Conservation (phyloP, 2,888 invertebrate species). For the Azorinus chamasolen region DNA sequence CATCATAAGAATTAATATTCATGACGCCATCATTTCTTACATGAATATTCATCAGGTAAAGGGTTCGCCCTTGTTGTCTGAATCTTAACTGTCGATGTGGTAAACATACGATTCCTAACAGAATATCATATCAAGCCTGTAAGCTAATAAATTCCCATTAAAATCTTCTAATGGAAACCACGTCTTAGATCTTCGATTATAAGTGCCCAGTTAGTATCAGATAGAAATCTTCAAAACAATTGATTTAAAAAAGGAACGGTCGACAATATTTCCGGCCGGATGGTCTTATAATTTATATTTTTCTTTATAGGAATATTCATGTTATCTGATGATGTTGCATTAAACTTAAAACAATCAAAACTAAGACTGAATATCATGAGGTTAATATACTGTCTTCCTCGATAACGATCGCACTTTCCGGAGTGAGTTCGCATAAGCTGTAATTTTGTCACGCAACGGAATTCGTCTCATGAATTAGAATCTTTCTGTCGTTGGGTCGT, state of each 20-base stretch:
- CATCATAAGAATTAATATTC: too few species aligned
- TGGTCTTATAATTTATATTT: constrained; percentile 43
- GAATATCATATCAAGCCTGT: constrained; percentile 28
- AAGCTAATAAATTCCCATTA: constrained; percentile 53
- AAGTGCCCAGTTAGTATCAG: constrained; percentile 16
- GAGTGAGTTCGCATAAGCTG: not conserved
- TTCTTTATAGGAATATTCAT: constrained; percentile 36
- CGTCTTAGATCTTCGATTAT: constrained; percentile 20
- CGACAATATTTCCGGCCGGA: constrained; percentile 31
- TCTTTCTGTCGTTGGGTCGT: too few species aligned
- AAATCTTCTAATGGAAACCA: constrained; percentile 46
- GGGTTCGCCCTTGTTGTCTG: not conserved
- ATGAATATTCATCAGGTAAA: too few species aligned
- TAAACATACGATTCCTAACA: constrained; percentile 18
- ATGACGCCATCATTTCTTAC: too few species aligned
- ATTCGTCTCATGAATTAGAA: not conserved
- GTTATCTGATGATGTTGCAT: constrained; percentile 32
- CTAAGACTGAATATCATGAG: constrained; percentile 37
- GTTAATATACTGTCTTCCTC: constrained; percentile 29
- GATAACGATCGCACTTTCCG: constrained; percentile 34
- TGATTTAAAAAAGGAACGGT: constrained; percentile 22
- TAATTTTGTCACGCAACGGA: constrained; percentile 35
- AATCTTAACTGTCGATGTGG: not conserved
- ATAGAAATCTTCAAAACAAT: constrained; percentile 43
- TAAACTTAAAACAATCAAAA: constrained; percentile 43